Percentiles rank a stretch among this genome's conserved stretches.
Evolutionary conservation across 2,888 invertebrate genomes (phyloP).

Genomic region (Drosophila prostipennis): DNA sequence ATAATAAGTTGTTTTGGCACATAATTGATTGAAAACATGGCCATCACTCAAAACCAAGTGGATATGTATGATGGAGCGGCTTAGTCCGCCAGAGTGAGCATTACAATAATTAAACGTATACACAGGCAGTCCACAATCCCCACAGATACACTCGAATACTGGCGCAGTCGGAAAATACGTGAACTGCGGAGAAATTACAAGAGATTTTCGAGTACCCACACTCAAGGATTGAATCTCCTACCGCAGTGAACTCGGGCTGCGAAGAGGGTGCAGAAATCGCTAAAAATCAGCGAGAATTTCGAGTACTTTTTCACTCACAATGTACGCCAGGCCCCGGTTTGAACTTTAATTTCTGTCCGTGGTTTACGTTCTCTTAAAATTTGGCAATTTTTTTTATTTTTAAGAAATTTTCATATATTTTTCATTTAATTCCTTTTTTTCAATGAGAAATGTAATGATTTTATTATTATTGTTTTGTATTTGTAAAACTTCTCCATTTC

Average conservation of each 20-base stretch:
- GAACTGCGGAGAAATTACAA: constrained; percentile 48
- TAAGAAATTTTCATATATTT: too few relatives aligned
- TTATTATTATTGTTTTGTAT: too few relatives aligned
- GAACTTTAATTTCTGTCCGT: constrained; percentile 14
- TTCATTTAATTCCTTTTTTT: too few relatives aligned
- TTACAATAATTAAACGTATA: constrained; percentile 59
- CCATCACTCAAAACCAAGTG: constrained; percentile 54
- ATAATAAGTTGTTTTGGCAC: constrained; percentile 41
- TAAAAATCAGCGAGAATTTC: constrained; percentile 53
- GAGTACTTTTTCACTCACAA: constrained; percentile 28
- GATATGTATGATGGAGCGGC: constrained; percentile 29
- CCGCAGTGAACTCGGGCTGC: constrained; percentile 14
- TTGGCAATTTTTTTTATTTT: too few relatives aligned
- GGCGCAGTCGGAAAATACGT: not conserved
- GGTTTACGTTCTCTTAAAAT: too few relatives aligned
- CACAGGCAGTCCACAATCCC: constrained; percentile 13
- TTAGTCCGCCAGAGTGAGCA: constrained; percentile 54
- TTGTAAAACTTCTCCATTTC: not conserved
- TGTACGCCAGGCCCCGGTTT: not conserved
- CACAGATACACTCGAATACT: not conserved
- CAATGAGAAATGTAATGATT: too few relatives aligned
- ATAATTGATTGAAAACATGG: constrained; percentile 63
- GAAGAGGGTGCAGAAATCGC: constrained; percentile 39
- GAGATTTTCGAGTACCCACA: constrained; percentile 36
- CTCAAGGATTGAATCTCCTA: not conserved